Percentiles rank a stretch among this genome's conserved stretches.
These are phyloP conservation scores for Goniozus legneri DNA, from an alignment of 1,140 invertebrate genomes.

Conservation along the genomic window DNA sequence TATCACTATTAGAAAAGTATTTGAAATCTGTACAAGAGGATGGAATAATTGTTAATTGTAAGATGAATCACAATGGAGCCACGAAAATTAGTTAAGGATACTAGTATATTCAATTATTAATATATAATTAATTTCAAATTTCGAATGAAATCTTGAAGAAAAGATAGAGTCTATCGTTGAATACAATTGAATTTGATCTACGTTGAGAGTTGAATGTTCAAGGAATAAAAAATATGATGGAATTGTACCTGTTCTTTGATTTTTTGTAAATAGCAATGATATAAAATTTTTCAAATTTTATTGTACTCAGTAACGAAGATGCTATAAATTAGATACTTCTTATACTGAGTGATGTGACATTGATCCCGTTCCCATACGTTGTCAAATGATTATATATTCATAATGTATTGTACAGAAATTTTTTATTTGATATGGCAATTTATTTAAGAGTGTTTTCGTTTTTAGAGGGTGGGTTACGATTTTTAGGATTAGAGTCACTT, in stretches of 20 bases:
- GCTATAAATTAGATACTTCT: no score
- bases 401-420: no score
- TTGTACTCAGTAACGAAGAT: no score
- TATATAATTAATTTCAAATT: neutral
- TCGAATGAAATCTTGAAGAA: neutral
- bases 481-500: no score
- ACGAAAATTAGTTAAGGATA: constrained; percentile 44
- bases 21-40: constrained; percentile 46
- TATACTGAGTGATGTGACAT: no score
- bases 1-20: constrained; percentile 57
- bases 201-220: constrained; percentile 3
- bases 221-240: constrained; percentile 7
- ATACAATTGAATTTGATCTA: constrained; percentile 1
- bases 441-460: no score
- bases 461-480: no score
- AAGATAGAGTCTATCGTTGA: neutral
- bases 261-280: no score
- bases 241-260: neutral
- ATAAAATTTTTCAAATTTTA: no score
- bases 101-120: neutral
- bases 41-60: constrained; percentile 39
- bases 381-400: no score
- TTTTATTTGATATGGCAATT: no score
- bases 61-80: constrained; percentile 48
- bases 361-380: no score